Base-by-base conservation (phyloP, 2,797 vertebrate genomes). In the Gadopsis marmoratus region DNA sequence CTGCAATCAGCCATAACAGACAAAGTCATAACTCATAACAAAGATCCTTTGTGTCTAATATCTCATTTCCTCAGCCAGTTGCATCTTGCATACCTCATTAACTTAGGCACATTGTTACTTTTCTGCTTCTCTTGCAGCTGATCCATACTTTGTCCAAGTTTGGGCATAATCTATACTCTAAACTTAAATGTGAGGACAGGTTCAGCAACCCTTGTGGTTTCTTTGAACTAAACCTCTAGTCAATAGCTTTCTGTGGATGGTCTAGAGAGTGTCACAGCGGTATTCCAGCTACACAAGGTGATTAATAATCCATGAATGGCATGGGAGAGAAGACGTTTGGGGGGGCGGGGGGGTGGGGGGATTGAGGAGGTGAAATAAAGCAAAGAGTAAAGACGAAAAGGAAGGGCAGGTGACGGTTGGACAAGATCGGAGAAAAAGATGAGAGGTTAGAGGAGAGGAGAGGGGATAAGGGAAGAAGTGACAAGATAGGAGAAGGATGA, bases 231-330 rank as follows among this genome's bases (percentile, higher is more conserved):
- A 76, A 81, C 64, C 61, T 88, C 65, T 60, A 65, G 74, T 91
- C 77, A 45, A 89, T 84, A 90, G 66, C 64, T 72, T 74, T 85
- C 50, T 81, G 60, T 71, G 60, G 74, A 61, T 55, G 56, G 71
- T 76, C 67, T 59, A 59, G 17, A 75, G 76, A 85, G 70, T 77
- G 68, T 83, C 76, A 68, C 26, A 33, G 66, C 1, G 21, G 74
- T 67, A 62, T 68, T 76, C 64, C 65, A 71, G 62, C 85, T 78
- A 63, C 78, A 80, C 48, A 51, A 72, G 60, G 74, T 4, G 39
- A 90, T 88, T 77, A 89, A 88, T 91, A 90, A 89, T 83, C 82
- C 69, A 86, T 83, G 85, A 84, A 81, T 16, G 0, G 51, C 74
- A 81, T 0, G 2, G 45, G 65, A 80, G 77, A 86, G 66, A 76